Base-by-base conservation (phyloP, 1,140 invertebrate species). In the Drosophila albomicans region DNA sequence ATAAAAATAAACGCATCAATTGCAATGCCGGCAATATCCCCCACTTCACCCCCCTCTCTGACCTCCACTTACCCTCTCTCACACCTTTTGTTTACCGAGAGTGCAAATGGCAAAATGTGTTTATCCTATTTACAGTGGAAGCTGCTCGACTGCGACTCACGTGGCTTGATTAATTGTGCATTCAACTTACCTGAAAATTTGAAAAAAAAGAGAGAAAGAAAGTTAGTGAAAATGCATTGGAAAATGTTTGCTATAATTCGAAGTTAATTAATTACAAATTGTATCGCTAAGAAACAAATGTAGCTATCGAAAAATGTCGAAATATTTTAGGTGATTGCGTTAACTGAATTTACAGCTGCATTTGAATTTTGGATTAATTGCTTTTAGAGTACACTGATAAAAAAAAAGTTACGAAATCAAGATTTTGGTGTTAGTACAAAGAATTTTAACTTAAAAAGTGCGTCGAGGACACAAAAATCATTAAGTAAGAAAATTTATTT, bases 111-210 rank as follows among this genome's bases (percentile, higher is more conserved):
- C 70, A 73, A 73, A 25, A 61, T 61, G 56, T 74, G 71, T 68
- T 68, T 74, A 58, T 70, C 43, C n/a, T 54, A 35, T 11, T 15
- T 57, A 7, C 20, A 56, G 10, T 43, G 32, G 20, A 30, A 70
- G 25, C 35, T 61, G 66, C 3, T 38, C 8, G 16, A 3, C 20
- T 32, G 15, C 45, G 45, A 62, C 79, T 85, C 81, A 84, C 69
- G 78, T 74, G 64, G 78, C 69, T 85, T 84, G 81, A 84, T 84
- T 85, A 66, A 84, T 84, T 76, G 66, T 76, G 32, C 41, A 66
- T 62, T 67, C 38, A 80, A 85, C 78, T 84, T 84, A 84, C 81
- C 81, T 84, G 81, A 20, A 77, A 56, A 58, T 16, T 11, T 0
- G 3, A 25, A 25, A 20, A 8, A 73, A 51, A 71, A 75, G 20